Conservation (phyloP, 2,888 invertebrate species). For the Cremastinae sp. region DNA sequence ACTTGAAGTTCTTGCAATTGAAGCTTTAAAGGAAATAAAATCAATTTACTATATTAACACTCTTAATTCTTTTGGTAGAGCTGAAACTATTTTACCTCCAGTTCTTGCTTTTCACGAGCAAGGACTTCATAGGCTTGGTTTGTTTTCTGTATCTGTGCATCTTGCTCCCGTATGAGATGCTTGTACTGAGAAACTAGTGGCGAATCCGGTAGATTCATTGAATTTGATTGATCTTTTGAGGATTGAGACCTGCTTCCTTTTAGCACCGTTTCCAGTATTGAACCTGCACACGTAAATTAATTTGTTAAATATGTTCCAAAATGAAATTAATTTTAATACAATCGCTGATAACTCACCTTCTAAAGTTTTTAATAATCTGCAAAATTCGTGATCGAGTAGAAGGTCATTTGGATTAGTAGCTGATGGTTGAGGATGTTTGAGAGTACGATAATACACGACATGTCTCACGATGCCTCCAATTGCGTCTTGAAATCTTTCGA, state of each 20-base stretch:
- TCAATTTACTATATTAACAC: no score
- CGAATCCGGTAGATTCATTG: constrained; percentile 70
- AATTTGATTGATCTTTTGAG: constrained; percentile 67
- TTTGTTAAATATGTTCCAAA: no score
- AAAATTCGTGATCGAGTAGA: constrained; percentile 96
- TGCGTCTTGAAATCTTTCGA: constrained; percentile 93
- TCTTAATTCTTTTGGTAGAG: background rate
- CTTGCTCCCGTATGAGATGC: constrained; percentile 94
- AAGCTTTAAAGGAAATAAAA: constrained; percentile 29
- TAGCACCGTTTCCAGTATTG: constrained; percentile 82
- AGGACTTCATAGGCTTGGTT: constrained; percentile 69
- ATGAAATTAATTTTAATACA: background rate
- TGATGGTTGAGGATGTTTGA: constrained; percentile 95
- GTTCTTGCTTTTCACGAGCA: constrained; percentile 71
- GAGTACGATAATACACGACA: constrained; percentile 94
- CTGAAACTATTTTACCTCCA: constrained; percentile 67
- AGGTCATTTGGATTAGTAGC: constrained; percentile 89
- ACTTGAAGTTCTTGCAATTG: constrained; percentile 85
- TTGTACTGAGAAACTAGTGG: constrained; percentile 89
- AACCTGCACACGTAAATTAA: constrained; percentile 76
- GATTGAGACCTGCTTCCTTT: constrained; percentile 70
- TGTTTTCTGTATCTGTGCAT: constrained; percentile 84
- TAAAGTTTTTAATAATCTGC: constrained; percentile 91
- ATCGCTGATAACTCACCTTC: constrained; percentile 82
- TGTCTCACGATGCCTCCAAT: constrained; percentile 92